Evolutionary conservation across 2,113 vertebrate species (phyloP), one percentile per base, ranked within the genome.

Genomic region (Calcarius ornatus): DNA sequence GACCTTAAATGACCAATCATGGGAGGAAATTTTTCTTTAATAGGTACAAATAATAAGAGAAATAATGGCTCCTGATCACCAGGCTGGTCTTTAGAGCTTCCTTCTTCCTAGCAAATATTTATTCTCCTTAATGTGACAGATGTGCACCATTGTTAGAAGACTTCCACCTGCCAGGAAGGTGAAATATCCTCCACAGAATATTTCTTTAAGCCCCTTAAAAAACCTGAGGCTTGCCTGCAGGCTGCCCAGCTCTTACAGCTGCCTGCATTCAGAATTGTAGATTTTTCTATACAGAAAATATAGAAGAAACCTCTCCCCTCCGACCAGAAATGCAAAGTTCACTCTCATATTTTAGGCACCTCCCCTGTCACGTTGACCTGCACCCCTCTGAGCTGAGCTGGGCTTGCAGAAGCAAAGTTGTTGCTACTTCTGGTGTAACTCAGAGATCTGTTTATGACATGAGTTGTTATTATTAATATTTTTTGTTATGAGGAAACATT

Each of bases 71-170:
- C 38, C 54, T 96, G 68, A n/a, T 88, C 76, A 66, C 42, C 71
- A 57, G 66, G 45, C 50, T 86, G 24, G 70, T 91, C 80, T 92
- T 77, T 30, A 86, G 83, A 57, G 64, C 89, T 96, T 86, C 51
- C 77, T 94, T 81, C 51, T 92, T 88, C 89, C 80, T 53, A 42
- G 64, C 80, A 96, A 95, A 86, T 89, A 92, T 92, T 95, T 91
- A 66, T 81, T 81, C 63, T 86, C 84, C 43, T 65, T 86, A 45
- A 66, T 57, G 37, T 48, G 53, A 56, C 51, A 72, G 71, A 53
- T 64, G 70, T 42, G 45, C 21, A 18, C 7, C 17, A 5, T 57
- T 70, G 65, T 71, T 82, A 72, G 85, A 53, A 60, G 35, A 57
- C 19, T 79, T 71, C 48, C 53, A 90, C 43, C 61, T 24, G 15